Evolutionary conservation across 2,888 invertebrate species (phyloP).

Genomic region (Watsonalla binaria): DNA sequence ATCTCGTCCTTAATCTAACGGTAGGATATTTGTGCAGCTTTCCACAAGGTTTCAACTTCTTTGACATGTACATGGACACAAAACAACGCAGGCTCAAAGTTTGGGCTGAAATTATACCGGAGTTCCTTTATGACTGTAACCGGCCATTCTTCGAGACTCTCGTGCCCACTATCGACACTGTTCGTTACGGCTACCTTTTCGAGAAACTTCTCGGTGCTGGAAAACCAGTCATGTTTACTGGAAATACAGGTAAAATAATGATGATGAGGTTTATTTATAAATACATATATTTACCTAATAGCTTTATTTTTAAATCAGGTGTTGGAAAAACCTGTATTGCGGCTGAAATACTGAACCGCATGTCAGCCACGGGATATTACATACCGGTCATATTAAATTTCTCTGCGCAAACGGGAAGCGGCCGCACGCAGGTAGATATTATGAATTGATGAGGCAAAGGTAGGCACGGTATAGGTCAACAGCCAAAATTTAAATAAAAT

Average conservation of each 20-base stretch:
- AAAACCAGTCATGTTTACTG: conserved; percentile 92
- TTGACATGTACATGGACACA: conserved; percentile 87
- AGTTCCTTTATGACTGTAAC: conserved; percentile 83
- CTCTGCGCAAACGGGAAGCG: conserved; percentile 94
- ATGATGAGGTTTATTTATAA: too few species aligned
- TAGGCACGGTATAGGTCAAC: too few species aligned
- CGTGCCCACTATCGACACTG: conserved; percentile 94
- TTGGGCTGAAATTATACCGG: conserved; percentile 89
- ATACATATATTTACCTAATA: too few species aligned
- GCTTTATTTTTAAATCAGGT: conserved; percentile 68
- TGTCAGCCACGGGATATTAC: conserved; percentile 79
- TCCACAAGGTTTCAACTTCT: conserved; percentile 83
- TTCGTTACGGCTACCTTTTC: conserved; percentile 89
- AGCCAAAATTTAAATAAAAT: too few species aligned
- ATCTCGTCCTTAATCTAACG: too few species aligned
- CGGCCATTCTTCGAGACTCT: conserved; percentile 92
- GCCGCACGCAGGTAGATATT: conserved; percentile 81
- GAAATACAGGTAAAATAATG: conserved; percentile 87
- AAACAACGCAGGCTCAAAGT: conserved; percentile 83
- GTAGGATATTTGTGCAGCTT: conserved; percentile 72
- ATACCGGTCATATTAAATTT: conserved; percentile 91
- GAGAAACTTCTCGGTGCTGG: conserved; percentile 84
- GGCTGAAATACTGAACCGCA: conserved; percentile 83
- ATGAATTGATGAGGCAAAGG: too few species aligned
- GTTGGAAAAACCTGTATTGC: conserved; percentile 95